Conservation (phyloP, 2,113 vertebrate species). For the Lonchura striata region DNA sequence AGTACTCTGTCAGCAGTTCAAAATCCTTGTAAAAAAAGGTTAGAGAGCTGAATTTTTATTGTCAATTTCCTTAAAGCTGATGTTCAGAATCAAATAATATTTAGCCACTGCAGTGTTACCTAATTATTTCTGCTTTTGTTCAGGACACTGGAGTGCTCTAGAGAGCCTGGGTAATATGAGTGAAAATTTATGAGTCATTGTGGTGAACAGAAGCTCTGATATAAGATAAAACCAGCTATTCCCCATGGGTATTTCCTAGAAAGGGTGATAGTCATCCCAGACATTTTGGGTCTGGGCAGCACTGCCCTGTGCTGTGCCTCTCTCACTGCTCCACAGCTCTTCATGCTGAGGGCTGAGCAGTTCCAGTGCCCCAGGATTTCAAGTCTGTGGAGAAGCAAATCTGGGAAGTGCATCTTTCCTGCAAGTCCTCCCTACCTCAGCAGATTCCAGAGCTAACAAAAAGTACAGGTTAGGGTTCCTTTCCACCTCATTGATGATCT, state of each 20-base stretch:
- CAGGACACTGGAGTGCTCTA: neutral
- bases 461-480: neutral
- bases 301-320: fast-evolving
- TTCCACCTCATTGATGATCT: neutral
- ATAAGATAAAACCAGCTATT: neutral
- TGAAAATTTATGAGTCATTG: neutral
- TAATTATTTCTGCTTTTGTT: conserved; percentile 29
- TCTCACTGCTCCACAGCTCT: neutral
- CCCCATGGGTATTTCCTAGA: neutral
- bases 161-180: neutral
- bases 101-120: neutral
- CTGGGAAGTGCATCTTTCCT: neutral
- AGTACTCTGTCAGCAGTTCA: neutral
- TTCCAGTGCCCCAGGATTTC: neutral
- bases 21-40: neutral
- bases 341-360: neutral
- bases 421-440: neutral
- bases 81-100: neutral
- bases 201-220: neutral
- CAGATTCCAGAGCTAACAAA: neutral
- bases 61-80: neutral
- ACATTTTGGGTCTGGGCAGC: neutral
- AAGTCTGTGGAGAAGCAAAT: neutral
- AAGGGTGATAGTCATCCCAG: neutral
- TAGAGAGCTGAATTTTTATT: neutral